Evolutionary conservation across 1,140 invertebrate species (phyloP).

Genomic region (Nomia melanderi): DNA sequence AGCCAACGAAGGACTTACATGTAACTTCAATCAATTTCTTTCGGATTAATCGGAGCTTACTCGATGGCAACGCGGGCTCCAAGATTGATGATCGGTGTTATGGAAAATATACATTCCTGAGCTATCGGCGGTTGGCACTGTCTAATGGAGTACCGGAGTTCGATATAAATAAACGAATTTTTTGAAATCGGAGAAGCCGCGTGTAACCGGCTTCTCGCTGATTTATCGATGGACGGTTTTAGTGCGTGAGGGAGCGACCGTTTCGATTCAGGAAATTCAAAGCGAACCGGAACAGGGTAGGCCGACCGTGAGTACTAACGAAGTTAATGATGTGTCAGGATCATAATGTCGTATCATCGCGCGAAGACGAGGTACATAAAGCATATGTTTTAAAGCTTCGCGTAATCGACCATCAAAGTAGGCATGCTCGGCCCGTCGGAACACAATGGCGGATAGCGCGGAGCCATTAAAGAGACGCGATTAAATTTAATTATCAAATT

Average conservation of each 20-base stretch:
- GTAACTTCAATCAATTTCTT: constrained; percentile 34
- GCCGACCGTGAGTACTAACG: constrained; percentile 60
- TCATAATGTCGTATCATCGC: constrained; percentile 77
- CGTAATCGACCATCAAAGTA: constrained; percentile 79
- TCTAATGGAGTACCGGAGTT: constrained; percentile 37
- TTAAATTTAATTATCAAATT: constrained; percentile 81
- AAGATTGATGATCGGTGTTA: constrained; percentile 7
- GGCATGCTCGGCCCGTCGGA: constrained; percentile 63
- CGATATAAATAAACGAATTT: background rate
- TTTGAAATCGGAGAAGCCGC: too few species aligned
- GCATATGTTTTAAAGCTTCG: constrained; percentile 78
- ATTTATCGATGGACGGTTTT: background rate
- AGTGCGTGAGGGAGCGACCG: background rate
- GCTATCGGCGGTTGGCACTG: background rate
- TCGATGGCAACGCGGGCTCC: background rate
- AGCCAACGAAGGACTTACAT: background rate
- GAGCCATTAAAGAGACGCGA: constrained; percentile 74
- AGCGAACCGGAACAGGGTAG: constrained; percentile 56
- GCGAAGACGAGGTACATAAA: constrained; percentile 68
- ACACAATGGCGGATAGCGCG: constrained; percentile 69
- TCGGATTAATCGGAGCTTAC: constrained; percentile 23
- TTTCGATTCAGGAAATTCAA: constrained; percentile 42
- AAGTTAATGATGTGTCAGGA: constrained; percentile 80
- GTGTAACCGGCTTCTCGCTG: background rate
- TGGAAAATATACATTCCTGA: constrained; percentile 1